These are phyloP conservation scores for Schizothorax lantsangensis DNA, from an alignment of 2,797 vertebrate species.

Conservation along the genomic window DNA sequence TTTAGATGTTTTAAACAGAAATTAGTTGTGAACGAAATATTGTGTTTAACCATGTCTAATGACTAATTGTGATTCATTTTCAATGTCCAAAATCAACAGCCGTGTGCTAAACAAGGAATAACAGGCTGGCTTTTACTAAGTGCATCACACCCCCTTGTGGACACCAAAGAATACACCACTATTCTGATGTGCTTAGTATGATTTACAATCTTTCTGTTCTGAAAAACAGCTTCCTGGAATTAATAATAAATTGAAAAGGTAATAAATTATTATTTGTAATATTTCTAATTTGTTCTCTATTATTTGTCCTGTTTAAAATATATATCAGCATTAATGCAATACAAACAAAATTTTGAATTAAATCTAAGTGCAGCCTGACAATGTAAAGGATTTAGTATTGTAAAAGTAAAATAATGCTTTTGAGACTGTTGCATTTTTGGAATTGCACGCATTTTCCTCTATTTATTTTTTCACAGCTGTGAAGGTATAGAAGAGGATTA, in stretches of 20 bases:
- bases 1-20: not conserved
- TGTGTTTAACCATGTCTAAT: slow-evolving; percentile 6
- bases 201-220: slow-evolving; percentile 12
- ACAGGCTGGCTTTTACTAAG: not conserved
- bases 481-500: slow-evolving; percentile 81
- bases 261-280: slow-evolving; percentile 17
- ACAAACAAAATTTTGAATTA: not conserved
- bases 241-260: slow-evolving; percentile 5
- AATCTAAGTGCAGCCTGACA: not conserved
- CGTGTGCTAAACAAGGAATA: not conserved
- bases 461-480: slow-evolving; percentile 73
- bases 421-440: slow-evolving; percentile 3
- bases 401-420: not conserved
- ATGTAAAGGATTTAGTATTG: not conserved
- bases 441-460: slow-evolving; percentile 3
- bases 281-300: not conserved
- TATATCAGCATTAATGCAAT: not conserved
- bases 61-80: not conserved
- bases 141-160: slow-evolving; percentile 76
- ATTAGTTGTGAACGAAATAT: not conserved
- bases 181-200: not conserved
- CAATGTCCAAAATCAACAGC: not conserved
- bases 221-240: not conserved
- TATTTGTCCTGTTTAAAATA: not conserved
- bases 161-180: slow-evolving; percentile 44